phyloP scores from a whole-genome alignment of 2,797 vertebrate genomes.

The Balearica regulorum region DNA sequence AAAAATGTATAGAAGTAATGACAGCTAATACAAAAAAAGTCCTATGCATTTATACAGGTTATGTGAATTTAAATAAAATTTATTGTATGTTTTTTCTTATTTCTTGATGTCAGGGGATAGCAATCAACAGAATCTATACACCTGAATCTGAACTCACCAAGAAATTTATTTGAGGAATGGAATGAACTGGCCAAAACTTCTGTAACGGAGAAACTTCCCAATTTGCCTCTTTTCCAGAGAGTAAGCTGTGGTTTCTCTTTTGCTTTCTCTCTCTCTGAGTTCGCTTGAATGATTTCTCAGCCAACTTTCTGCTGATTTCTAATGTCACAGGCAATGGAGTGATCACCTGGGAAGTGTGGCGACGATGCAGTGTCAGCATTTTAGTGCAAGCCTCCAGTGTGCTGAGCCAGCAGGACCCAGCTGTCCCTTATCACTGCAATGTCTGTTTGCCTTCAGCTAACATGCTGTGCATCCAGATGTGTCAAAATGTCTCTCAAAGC shows the following conservation, averaged over 20 bases:
- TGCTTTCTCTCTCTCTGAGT: background rate
- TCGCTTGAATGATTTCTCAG: constrained; percentile 36
- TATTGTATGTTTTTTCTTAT: background rate
- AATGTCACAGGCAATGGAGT: background rate
- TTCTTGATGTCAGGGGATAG: background rate
- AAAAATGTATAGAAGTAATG: background rate
- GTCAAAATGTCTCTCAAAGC: background rate
- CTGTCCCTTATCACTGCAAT: background rate
- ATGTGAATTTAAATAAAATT: background rate
- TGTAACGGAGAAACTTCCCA: background rate
- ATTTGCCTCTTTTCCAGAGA: background rate
- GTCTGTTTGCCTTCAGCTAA: constrained; percentile 26
- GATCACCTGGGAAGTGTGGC: constrained; percentile 38
- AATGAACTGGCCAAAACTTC: background rate
- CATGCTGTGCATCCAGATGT: constrained; percentile 13
- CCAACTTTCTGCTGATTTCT: constrained; percentile 32
- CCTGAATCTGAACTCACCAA: background rate
- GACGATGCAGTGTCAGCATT: constrained; percentile 25
- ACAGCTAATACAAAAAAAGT: background rate
- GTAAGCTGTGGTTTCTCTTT: background rate
- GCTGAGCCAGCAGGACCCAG: constrained; percentile 66
- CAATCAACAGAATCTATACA: rapidly evolving
- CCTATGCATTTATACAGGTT: background rate
- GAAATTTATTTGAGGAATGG: background rate
- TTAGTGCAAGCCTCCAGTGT: background rate